Conservation (phyloP, 2,888 invertebrate genomes). For the Nowickia ferox region DNA sequence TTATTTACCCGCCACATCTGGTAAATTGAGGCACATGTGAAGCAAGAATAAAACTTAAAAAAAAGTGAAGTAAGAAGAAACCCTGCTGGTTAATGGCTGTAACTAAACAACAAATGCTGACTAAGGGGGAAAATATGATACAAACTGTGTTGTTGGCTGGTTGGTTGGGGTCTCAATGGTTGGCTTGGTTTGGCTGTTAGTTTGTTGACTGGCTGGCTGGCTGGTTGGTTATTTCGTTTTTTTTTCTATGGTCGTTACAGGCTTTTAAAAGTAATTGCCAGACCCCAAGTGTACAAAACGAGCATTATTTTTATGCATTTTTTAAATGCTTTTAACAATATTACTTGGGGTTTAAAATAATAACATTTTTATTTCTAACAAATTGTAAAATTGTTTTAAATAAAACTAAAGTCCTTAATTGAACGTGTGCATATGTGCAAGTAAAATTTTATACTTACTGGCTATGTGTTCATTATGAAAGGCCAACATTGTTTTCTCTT, state of each 20-base stretch:
- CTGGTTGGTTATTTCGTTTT: constrained; percentile 52
- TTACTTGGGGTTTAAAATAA: constrained; percentile 72
- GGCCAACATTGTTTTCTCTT: constrained; percentile 81
- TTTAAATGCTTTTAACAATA: constrained; percentile 78
- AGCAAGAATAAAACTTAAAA: constrained; percentile 18
- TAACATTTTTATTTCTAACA: constrained; percentile 22
- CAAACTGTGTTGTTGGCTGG: constrained; percentile 36
- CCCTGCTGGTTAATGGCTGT: constrained; percentile 67
- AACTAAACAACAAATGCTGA: constrained; percentile 50
- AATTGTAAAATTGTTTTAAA: constrained; percentile 44
- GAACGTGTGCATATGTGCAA: not conserved
- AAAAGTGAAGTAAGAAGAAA: constrained; percentile 16
- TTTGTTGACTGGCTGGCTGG: constrained; percentile 26
- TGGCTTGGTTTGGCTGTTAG: constrained; percentile 37
- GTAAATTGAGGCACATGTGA: constrained; percentile 63
- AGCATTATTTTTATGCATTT: constrained; percentile 72
- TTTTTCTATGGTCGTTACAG: constrained; percentile 67
- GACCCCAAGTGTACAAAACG: constrained; percentile 73
- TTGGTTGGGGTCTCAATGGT: constrained; percentile 74
- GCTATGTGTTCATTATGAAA: constrained; percentile 83
- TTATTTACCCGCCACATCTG: constrained; percentile 50
- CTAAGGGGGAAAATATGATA: constrained; percentile 13
- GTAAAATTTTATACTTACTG: constrained; percentile 78
- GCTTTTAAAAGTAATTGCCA: constrained; percentile 80
- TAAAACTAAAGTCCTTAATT: constrained; percentile 37